Percentiles rank a stretch among this genome's conserved stretches.
Conservation (phyloP, 1,140 invertebrate species). For the Dufourea novaeangliae region DNA sequence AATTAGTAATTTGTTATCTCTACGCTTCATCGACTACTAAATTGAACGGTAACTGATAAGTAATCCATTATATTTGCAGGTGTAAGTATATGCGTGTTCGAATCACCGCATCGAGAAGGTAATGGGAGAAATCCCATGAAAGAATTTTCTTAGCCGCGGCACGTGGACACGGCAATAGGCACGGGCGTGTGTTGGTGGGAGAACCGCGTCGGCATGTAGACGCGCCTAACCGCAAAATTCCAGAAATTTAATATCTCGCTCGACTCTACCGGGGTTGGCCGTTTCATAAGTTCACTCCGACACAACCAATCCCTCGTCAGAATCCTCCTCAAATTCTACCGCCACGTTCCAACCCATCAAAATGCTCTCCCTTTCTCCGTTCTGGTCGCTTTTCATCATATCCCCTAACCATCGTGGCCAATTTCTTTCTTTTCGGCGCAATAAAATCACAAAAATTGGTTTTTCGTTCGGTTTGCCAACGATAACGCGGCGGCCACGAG, state of each 20-base stretch:
- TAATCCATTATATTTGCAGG: not conserved
- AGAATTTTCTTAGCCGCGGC: conserved; percentile 42
- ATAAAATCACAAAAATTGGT: conserved; percentile 5
- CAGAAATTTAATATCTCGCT: conserved; percentile 82
- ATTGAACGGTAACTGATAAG: not conserved
- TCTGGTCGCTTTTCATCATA: conserved; percentile 32
- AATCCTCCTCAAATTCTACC: conserved; percentile 65
- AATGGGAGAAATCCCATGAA: conserved; percentile 36
- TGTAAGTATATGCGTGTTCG: not conserved
- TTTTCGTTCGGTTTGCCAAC: not conserved
- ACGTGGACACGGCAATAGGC: conserved; percentile 21
- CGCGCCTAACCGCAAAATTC: conserved; percentile 80
- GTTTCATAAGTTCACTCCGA: conserved; percentile 79
- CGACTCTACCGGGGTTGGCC: conserved; percentile 63
- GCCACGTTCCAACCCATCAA: conserved; percentile 55
- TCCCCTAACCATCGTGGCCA: conserved; percentile 19
- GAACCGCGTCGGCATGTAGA: conserved; percentile 67
- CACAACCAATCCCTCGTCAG: conserved; percentile 67
- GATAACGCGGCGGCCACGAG: not conserved
- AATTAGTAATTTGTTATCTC: not conserved
- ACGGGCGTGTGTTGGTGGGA: conserved; percentile 34
- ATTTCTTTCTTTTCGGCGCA: conserved; percentile 9
- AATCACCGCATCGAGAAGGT: conserved; percentile 17
- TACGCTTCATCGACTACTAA: not conserved
- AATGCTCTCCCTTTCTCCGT: conserved; percentile 27